phyloP scores from a whole-genome alignment of 2,888 invertebrate species.

The Cantharis flavilabris region DNA sequence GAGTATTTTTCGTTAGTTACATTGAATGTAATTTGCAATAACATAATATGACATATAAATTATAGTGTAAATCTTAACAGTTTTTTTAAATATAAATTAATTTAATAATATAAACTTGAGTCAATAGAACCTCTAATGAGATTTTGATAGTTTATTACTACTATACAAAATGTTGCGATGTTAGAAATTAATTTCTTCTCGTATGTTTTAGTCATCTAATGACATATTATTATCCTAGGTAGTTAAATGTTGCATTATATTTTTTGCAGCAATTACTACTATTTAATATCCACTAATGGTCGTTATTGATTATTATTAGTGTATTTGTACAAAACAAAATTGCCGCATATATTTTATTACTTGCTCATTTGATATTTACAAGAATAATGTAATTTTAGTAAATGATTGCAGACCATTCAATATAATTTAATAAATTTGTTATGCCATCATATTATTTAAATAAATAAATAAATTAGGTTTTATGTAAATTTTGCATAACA shows the following conservation, averaged over 20 bases:
- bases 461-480: background rate
- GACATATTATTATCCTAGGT: background rate
- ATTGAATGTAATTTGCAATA: background rate
- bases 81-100: background rate
- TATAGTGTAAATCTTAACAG: background rate
- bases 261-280: background rate
- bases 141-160: background rate
- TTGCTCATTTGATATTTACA: background rate
- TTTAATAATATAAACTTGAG: background rate
- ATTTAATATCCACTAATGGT: background rate
- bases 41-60: background rate
- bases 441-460: background rate
- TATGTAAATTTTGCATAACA: background rate
- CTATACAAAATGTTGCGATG: background rate
- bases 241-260: background rate
- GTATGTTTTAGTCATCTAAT: background rate
- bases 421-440: background rate
- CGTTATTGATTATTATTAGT: background rate
- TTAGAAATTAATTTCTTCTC: background rate
- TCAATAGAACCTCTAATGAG: background rate
- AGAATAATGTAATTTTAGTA: background rate
- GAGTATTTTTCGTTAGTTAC: background rate
- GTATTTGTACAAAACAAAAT: background rate
- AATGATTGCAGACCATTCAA: background rate
- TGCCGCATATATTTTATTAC: background rate